Conservation (phyloP, 1,140 invertebrate genomes). For the Onthophagus taurus region DNA sequence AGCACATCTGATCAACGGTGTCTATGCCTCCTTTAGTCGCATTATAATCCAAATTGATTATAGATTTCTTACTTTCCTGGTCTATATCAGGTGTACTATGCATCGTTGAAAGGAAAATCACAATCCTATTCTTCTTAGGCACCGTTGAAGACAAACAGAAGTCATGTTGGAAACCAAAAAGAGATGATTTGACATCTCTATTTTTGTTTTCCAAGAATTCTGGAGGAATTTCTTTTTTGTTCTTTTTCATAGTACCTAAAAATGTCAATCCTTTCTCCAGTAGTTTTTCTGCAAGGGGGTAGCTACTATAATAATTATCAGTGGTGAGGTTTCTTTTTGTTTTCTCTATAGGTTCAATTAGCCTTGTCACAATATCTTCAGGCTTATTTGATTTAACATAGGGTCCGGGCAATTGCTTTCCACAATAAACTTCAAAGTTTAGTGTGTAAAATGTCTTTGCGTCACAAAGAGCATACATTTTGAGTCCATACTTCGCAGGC, state of each 20-base stretch:
- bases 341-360: not conserved
- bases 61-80: conserved; percentile 29
- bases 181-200: no score
- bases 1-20: conserved; percentile 31
- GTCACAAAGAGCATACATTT: conserved; percentile 1
- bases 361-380: not conserved
- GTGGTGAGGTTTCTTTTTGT: not conserved
- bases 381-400: conserved; percentile 8
- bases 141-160: conserved; percentile 25
- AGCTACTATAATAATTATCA: not conserved
- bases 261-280: conserved; percentile 26
- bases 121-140: conserved; percentile 29
- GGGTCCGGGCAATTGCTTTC: conserved; percentile 26
- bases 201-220: conserved; percentile 23
- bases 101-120: conserved; percentile 30
- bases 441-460: conserved; percentile 8
- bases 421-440: conserved; percentile 33
- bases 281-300: conserved; percentile 29
- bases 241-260: conserved; percentile 35
- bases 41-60: conserved; percentile 38
- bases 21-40: conserved; percentile 37
- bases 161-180: conserved; percentile 28
- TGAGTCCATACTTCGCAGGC: conserved; percentile 12
- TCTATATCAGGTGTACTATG: conserved; percentile 21
- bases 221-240: conserved; percentile 34